Evolutionary conservation across 2,113 vertebrate species (phyloP).

Genomic region (Anhinga anhinga): DNA sequence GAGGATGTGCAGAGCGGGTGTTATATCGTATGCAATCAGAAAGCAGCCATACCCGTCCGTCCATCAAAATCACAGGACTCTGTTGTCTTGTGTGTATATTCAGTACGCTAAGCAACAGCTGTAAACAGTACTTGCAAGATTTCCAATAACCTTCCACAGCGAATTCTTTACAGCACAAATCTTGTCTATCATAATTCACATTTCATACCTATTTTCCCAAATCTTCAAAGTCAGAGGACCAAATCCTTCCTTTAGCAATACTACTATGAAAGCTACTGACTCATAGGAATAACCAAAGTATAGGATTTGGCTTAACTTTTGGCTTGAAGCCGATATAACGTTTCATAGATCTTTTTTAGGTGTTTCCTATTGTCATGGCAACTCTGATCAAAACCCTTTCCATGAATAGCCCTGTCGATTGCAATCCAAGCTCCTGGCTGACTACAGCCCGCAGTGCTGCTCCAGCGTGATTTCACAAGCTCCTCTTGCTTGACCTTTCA

Average conservation of each 20-base stretch:
- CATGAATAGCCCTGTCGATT: constrained; percentile 64
- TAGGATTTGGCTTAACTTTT: constrained; percentile 38
- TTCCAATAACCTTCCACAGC: neutral
- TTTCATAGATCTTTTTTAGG: constrained; percentile 73
- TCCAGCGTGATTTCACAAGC: constrained; percentile 40
- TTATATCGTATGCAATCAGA: neutral
- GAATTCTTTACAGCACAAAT: neutral
- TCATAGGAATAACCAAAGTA: neutral
- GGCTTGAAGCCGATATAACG: constrained; percentile 18
- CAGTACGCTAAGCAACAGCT: neutral
- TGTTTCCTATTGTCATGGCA: constrained; percentile 74
- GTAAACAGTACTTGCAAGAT: neutral
- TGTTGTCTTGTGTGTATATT: neutral
- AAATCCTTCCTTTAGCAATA: constrained; percentile 6
- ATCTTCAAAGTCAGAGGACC: constrained; percentile 21
- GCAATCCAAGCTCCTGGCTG: constrained; percentile 53
- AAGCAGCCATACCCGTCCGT: neutral
- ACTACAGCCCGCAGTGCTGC: constrained; percentile 16
- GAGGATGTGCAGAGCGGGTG: neutral
- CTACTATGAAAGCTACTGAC: neutral
- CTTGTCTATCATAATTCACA: constrained; percentile 36
- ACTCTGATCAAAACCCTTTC: constrained; percentile 68
- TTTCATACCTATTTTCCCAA: constrained; percentile 38
- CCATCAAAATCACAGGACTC: neutral
- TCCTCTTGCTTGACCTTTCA: constrained; percentile 53